Conservation (phyloP, 1,140 invertebrate species). For the Sycophila sp. region DNA sequence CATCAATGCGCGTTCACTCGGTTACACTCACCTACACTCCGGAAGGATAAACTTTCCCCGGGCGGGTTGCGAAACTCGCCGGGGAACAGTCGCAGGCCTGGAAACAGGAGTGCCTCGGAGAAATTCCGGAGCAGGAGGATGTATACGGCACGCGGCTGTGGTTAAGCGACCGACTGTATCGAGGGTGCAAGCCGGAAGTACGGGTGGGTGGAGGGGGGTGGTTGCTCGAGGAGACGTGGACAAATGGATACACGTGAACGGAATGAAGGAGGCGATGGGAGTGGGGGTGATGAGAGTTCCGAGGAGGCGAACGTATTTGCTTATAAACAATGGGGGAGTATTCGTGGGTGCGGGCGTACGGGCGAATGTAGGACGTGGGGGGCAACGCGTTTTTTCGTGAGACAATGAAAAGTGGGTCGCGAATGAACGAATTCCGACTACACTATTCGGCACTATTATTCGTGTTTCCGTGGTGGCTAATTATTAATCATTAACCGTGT, state of each 20-base stretch:
- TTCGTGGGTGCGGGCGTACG: too few species aligned
- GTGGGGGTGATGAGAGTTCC: background rate
- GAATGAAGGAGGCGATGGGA: background rate
- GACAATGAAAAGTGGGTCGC: too few species aligned
- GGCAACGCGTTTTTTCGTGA: too few species aligned
- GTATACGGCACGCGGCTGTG: background rate
- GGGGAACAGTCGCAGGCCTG: background rate
- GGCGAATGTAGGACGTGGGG: too few species aligned
- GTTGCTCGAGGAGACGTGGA: background rate
- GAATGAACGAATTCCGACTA: too few species aligned
- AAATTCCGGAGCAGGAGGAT: conserved; percentile 24
- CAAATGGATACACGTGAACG: background rate
- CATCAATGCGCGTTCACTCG: too few species aligned
- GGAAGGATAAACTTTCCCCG: background rate
- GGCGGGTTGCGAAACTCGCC: background rate
- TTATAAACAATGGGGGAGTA: background rate
- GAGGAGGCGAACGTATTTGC: background rate
- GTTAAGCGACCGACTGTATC: background rate
- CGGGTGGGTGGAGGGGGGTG: background rate
- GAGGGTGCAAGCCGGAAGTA: background rate
- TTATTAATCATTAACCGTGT: too few species aligned
- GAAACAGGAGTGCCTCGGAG: background rate
- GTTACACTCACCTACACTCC: background rate
- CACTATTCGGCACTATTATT: too few species aligned
- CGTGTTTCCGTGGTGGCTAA: too few species aligned